Base-by-base conservation (phyloP, 2,888 invertebrate genomes). In the Fabriciana adippe region DNA sequence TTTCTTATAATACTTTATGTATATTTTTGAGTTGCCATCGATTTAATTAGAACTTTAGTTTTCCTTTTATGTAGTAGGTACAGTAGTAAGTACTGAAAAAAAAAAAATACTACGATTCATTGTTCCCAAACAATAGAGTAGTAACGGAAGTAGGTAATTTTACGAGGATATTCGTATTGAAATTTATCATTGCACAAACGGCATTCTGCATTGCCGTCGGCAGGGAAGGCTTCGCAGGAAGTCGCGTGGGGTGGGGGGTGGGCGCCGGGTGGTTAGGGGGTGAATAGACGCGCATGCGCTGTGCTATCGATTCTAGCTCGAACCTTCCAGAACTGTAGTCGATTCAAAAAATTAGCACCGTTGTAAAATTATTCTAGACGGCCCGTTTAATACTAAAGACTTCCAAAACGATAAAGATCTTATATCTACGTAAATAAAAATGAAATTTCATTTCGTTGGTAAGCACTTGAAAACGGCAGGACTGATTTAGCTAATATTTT, bases 181-280 rank as follows among this genome's bases (percentile, higher is more conserved):
- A 72, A 75, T 77, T 74, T 74, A 72, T 74, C 72, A 72, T 72
- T 61, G 59, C 45, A 55, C 66, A 55, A 68, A 68, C 69, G 70
- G 71, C 56, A 65, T 65, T 66, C 72, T 70, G 72, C 72, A 72
- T 67, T 67, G 72, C 70, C 63, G 55, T 55, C 60, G 66, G 68
- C 64, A 57, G 63, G 56, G 66, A 65, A 81, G 81, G 78, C 77
- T 78, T 75, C 74, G 71, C 75, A 77, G 81, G 81, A 80, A 69
- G 56, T 56, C 26, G 53, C 64, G 47, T 53, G 60, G 53, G 8
- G 67, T 53, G 26, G 35, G 21, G 61, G 60, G 62, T 15, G 50
- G 56, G 47, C 51, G 63, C 53, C 64, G 54, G 67, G 69, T 56
- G 67, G 31, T 15, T 41, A 48, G 65, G 60, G 55, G 26, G 65